Base-by-base conservation (phyloP, 2,113 vertebrate genomes). In the Larimichthys crocea region DNA sequence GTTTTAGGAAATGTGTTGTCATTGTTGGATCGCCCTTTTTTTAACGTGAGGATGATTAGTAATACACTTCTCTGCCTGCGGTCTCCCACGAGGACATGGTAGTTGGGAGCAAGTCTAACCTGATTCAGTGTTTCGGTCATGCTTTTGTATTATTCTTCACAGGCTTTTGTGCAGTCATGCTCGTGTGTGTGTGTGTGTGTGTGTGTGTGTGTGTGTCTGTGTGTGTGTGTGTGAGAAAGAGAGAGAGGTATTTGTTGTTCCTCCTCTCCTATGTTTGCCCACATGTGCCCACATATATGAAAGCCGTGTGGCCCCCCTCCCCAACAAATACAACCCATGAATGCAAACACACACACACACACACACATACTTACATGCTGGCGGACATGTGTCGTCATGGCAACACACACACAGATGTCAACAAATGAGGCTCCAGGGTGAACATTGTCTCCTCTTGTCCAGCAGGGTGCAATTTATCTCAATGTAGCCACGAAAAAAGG, bases 391-490 rank as follows among this genome's bases (percentile, higher is more conserved):
- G 83, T 92, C 26, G 85, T 88, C 90, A 89, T 91, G 87, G 91
- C 79, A 90, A 92, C 88, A 6, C 76, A 6, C 76, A 55, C 80
- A 60, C 67, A 72, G 75, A 89, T 87, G 89, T 92, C 87, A 88
- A 91, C 89, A 91, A 87, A 86, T 74, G 83, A 81, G 72, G 76
- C 89, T 83, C 64, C 50, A 22, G 88, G 82, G 85, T 83, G 70
- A 83, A 77, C 82, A 80, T 88, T 75, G 88, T 90, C 82, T 82
- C 68, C 76, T 69, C 86, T 78, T 79, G 83, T 92, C 90, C 90
- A 81, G 89, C 74, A 77, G 88, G 86, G 92, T 87, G 75, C 86
- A 91, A 89, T 93, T 92, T 86, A 88, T 92, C 88, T 89, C 85
- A 90, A 91, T 88, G 86, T 78, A 83, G 74, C 82, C 82, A 86